Conservation (phyloP, 2,113 vertebrate species). For the Cochlearius cochlearius region DNA sequence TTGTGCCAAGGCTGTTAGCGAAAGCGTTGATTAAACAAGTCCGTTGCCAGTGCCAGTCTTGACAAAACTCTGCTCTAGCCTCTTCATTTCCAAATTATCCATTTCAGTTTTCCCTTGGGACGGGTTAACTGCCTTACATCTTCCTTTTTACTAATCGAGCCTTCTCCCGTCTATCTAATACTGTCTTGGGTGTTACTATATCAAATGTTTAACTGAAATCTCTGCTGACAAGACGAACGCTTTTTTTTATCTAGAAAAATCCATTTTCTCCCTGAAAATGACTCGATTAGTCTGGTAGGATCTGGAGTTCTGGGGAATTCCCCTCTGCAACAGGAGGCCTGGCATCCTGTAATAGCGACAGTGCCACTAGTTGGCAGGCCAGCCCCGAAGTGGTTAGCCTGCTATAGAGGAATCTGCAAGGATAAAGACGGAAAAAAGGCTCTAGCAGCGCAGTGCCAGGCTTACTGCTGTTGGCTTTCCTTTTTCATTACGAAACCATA, state of each 20-base stretch:
- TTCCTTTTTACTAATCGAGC: background rate
- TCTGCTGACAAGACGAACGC: accelerated
- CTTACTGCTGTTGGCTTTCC: background rate
- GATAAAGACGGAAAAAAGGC: background rate
- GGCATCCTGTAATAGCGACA: background rate
- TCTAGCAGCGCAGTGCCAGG: background rate
- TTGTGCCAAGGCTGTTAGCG: background rate
- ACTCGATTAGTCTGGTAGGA: accelerated
- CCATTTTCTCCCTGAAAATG: background rate
- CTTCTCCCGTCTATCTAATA: background rate
- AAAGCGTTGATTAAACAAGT: background rate
- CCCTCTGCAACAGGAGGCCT: background rate
- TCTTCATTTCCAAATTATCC: background rate
- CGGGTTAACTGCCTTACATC: background rate
- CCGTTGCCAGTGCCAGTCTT: background rate
- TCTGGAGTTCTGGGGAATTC: background rate
- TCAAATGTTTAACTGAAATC: background rate
- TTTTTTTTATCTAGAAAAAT: background rate
- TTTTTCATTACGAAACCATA: background rate
- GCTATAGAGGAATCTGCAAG: background rate
- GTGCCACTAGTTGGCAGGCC: background rate
- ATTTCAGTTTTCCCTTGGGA: background rate
- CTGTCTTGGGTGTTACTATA: background rate
- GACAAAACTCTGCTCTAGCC: background rate
- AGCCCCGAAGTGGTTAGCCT: background rate